Evolutionary conservation across 2,113 vertebrate species (phyloP).

Genomic region (Heterochromis multidens): DNA sequence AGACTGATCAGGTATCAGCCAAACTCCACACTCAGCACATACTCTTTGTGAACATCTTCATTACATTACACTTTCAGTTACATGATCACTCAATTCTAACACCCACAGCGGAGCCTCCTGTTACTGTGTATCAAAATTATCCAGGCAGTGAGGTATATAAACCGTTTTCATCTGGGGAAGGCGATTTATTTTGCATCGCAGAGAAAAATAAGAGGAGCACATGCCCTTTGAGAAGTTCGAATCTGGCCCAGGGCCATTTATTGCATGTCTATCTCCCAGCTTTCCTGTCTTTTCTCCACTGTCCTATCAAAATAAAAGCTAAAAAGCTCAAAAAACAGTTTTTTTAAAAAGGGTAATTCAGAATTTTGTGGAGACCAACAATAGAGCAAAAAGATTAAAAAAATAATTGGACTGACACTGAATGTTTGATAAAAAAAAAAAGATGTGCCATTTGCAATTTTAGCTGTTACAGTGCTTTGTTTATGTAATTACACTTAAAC

Average conservation of each 20-base stretch:
- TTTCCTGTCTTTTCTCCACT: background rate
- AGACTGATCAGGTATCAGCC: background rate
- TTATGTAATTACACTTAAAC: background rate
- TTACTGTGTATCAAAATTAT: background rate
- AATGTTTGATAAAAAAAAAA: too few relatives aligned
- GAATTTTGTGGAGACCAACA: rapidly evolving
- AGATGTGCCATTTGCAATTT: rapidly evolving
- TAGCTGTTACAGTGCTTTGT: rapidly evolving
- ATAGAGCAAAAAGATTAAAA: background rate
- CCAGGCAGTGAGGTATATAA: background rate
- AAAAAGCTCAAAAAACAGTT: rapidly evolving
- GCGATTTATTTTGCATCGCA: background rate
- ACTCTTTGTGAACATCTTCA: background rate
- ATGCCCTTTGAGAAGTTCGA: background rate
- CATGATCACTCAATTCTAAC: background rate
- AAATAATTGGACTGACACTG: background rate
- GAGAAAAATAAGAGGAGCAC: rapidly evolving
- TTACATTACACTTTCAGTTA: background rate
- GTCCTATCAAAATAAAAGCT: background rate
- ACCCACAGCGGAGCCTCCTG: background rate
- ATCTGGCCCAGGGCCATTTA: rapidly evolving
- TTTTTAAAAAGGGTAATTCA: background rate
- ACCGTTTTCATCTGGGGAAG: background rate
- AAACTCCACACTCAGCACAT: background rate
- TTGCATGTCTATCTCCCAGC: background rate